Percentiles rank a stretch among this genome's conserved stretches.
These are phyloP conservation scores for Leptinotarsa haldemani DNA, from an alignment of 2,888 invertebrate species.

Conservation along the genomic window DNA sequence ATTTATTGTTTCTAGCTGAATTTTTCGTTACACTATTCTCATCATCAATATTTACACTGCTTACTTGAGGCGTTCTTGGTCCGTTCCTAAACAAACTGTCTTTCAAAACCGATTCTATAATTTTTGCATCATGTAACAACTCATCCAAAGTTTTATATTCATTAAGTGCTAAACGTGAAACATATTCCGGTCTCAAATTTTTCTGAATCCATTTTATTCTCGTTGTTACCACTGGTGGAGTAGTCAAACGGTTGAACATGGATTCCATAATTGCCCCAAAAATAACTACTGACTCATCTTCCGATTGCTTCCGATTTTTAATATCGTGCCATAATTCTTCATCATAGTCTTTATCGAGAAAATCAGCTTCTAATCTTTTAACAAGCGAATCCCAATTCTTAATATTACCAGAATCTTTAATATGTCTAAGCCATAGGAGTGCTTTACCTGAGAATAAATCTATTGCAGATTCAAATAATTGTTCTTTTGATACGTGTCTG, in stretches of 20 bases:
- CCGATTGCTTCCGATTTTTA: not conserved
- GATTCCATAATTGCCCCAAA: not conserved
- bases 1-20: no score
- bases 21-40: not conserved
- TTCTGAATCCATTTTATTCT: not conserved
- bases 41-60: not conserved
- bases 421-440: not conserved
- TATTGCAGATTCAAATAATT: not conserved
- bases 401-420: not conserved
- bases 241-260: not conserved
- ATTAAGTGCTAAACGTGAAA: not conserved
- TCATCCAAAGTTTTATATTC: constrained; percentile 1
- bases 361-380: not conserved
- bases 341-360: not conserved
- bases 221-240: not conserved
- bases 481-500: no score
- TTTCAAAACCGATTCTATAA: not conserved
- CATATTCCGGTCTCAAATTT: not conserved
- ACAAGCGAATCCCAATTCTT: not conserved
- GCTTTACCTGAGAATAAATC: not conserved
- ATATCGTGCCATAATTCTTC: not conserved
- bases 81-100: not conserved
- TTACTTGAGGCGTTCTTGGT: not conserved
- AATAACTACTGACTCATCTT: not conserved
- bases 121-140: not conserved